These are phyloP conservation scores for Micromussa lordhowensis DNA, from an alignment of 92 coral and sea anemone genomes.

Conservation along the genomic window DNA sequence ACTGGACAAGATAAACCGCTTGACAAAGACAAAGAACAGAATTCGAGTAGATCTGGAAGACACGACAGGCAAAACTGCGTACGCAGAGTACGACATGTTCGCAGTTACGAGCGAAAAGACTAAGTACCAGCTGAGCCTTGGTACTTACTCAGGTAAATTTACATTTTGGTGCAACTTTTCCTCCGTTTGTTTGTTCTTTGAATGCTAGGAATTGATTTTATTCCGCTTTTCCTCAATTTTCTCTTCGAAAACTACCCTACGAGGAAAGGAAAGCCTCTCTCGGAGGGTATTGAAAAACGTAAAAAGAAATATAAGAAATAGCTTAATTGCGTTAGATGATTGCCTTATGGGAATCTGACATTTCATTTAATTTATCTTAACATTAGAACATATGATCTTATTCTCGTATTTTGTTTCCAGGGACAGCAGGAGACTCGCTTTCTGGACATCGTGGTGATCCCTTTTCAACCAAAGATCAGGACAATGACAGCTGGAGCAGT, in stretches of 20 bases:
- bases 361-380: no score
- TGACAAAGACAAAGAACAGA: conserved; percentile 28
- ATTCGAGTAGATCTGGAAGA: conserved; percentile 66
- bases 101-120: conserved; percentile 43
- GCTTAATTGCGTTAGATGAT: no score
- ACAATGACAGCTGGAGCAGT: conserved; percentile 9
- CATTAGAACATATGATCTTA: neutral
- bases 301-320: no score
- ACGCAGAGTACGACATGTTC: conserved; percentile 59
- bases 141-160: conserved; percentile 45
- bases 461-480: conserved; percentile 52
- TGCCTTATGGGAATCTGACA: no score
- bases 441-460: conserved; percentile 9
- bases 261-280: no score
- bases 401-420: neutral
- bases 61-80: conserved; percentile 46
- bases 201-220: neutral
- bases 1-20: conserved; percentile 38
- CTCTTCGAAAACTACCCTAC: no score
- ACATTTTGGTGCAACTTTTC: no score
- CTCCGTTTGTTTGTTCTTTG: neutral
- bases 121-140: conserved; percentile 57
- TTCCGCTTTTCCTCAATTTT: no score
- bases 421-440: conserved; percentile 29
- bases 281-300: no score